These are phyloP conservation scores for Periplaneta americana DNA, from an alignment of 1,140 invertebrate species.

Conservation along the genomic window DNA sequence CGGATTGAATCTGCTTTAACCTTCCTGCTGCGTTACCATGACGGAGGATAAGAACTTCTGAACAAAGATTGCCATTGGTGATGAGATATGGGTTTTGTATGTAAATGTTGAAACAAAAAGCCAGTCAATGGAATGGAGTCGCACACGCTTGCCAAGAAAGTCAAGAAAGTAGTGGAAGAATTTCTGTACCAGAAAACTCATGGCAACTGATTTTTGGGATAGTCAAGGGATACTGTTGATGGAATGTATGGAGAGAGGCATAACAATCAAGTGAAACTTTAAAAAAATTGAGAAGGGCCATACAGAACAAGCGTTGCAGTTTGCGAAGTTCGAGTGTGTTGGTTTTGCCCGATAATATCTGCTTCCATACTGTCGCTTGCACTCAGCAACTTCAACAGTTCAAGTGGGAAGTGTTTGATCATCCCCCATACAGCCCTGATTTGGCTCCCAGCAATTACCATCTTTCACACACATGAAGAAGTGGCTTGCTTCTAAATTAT, in stretches of 20 bases:
- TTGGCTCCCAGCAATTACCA: constrained; percentile 24
- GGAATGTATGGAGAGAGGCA: constrained; percentile 25
- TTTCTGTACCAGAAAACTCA: constrained; percentile 15
- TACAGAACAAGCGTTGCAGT: constrained; percentile 22
- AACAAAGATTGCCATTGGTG: constrained; percentile 23
- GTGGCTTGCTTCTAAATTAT: no score
- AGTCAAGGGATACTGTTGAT: constrained; percentile 25
- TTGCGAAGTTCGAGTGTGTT: constrained; percentile 22
- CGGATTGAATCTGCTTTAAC: neutral
- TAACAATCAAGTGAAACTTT: constrained; percentile 26
- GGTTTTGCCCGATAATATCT: constrained; percentile 33
- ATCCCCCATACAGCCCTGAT: constrained; percentile 32
- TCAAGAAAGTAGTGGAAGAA: neutral
- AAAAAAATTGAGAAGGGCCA: constrained; percentile 16
- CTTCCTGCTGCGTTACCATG: constrained; percentile 15
- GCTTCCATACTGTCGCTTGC: constrained; percentile 24
- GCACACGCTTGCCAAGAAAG: neutral
- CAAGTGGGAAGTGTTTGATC: constrained; percentile 30
- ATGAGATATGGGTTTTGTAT: constrained; percentile 29
- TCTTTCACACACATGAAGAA: no score
- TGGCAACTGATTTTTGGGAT: constrained; percentile 26
- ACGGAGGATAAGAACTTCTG: constrained; percentile 23
- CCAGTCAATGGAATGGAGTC: constrained; percentile 18
- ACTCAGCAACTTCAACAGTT: constrained; percentile 21
- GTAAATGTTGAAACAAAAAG: constrained; percentile 26